Evolutionary conservation across 1,140 invertebrate genomes (phyloP).

Genomic region (Leptinotarsa undecemlineata): DNA sequence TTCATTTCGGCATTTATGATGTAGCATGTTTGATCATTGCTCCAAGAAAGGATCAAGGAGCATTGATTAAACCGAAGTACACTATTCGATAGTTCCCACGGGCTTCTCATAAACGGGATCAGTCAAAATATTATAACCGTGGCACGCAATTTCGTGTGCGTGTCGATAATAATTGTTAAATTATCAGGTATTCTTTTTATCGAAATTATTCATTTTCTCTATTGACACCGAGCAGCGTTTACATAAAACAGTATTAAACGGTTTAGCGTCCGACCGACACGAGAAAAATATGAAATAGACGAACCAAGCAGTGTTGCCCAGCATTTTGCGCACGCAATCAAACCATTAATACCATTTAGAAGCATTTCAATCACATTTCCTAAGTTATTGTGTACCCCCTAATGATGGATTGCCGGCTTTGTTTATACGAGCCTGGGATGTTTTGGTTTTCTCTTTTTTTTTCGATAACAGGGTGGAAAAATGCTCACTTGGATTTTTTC

Average conservation of each 20-base stretch:
- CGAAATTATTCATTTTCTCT: constrained; percentile 6
- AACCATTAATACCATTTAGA: constrained; percentile 9
- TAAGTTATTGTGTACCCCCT: not conserved
- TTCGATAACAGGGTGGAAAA: too few relatives aligned
- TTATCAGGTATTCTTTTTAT: constrained; percentile 1
- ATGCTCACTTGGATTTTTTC: too few relatives aligned
- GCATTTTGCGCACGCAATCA: not conserved
- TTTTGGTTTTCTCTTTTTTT: not conserved
- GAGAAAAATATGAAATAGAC: not conserved
- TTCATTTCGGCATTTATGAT: too few relatives aligned
- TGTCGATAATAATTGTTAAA: constrained; percentile 1
- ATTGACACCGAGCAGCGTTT: constrained; percentile 14
- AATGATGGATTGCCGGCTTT: not conserved
- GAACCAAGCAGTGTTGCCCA: not conserved
- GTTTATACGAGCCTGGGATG: not conserved
- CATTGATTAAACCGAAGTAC: too few relatives aligned
- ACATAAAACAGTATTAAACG: not conserved
- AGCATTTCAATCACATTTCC: constrained; percentile 9
- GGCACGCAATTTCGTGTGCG: not conserved
- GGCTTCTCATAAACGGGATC: too few relatives aligned
- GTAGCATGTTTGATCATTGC: too few relatives aligned
- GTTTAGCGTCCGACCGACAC: not conserved
- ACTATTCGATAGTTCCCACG: too few relatives aligned
- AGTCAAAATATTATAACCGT: too few relatives aligned
- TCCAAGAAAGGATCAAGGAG: too few relatives aligned